Evolutionary conservation across 2,113 vertebrate genomes (phyloP).

Genomic region (Scortum barcoo): DNA sequence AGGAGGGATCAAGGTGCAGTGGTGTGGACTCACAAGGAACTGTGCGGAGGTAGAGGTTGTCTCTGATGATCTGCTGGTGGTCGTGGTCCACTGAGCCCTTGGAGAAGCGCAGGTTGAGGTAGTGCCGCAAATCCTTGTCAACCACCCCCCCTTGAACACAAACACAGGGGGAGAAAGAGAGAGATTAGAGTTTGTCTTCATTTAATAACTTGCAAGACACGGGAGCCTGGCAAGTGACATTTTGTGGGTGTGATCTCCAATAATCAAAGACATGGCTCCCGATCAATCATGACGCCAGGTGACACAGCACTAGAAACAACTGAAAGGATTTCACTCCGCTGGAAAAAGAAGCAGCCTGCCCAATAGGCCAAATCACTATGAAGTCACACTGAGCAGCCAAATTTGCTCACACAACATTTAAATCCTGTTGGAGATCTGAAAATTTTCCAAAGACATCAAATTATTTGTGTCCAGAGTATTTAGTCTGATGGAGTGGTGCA

Average conservation of each 20-base stretch:
- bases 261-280: not conserved
- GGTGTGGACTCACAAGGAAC: slow-evolving; percentile 94
- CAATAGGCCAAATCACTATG: not conserved
- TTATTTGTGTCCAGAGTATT: not conserved
- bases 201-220: not conserved
- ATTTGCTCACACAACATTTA: slow-evolving; percentile 1
- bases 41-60: slow-evolving; percentile 99
- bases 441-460: slow-evolving; percentile 10
- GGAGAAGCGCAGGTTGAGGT: slow-evolving; percentile 99
- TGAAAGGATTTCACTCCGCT: not conserved
- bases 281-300: not conserved
- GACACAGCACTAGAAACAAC: not conserved
- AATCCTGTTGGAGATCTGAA: not conserved
- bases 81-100: slow-evolving; percentile 99
- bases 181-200: slow-evolving; percentile 16
- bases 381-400: not conserved
- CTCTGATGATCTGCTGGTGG: slow-evolving; percentile 99
- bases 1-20: not conserved
- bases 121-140: slow-evolving; percentile 99
- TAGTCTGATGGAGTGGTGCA: not conserved
- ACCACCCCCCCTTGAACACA: slow-evolving; percentile 94
- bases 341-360: not conserved
- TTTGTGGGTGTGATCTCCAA: not conserved
- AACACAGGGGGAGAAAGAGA: slow-evolving; percentile 21
- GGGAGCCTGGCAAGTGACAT: not conserved